Base-by-base conservation (phyloP, 2,888 invertebrate genomes). In the Lordiphosa andalusiaca region DNA sequence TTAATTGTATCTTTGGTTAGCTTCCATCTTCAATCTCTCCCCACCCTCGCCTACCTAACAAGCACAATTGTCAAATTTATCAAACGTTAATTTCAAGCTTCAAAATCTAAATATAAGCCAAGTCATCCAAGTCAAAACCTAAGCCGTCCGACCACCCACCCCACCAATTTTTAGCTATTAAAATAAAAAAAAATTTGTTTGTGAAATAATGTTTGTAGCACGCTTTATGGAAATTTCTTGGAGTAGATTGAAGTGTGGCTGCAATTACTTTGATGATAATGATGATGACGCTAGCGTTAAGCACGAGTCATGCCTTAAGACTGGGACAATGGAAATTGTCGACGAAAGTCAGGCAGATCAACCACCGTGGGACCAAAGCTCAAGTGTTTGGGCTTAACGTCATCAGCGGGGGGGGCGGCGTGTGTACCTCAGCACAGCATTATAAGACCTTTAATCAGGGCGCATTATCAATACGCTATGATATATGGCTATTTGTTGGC, bases 251-350 rank as follows among this genome's bases (percentile, higher is more conserved):
- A 48, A 52, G 67, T 67, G 56, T 53, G 67, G 21, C 74, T 69
- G 69, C 81, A 76, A 73, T 76, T 81, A 76, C 74, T 77, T 81
- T 81, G 67, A 76, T 73, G 71, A 55, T 54, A 58, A 75, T 66
- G 57, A 49, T 50, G 33, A 55, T 56, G 59, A 55, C 69, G 74
- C 68, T 66, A 72, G 55, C 44, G 67, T 48, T 52, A 57, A 66
- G 44, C 50, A 46, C 66, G 58, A 12, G 41, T 47, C 69, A 69
- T 56, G 52, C 54, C 54, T 59, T 19, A 62, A 49, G 25, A 9
- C 40, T 42, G 33, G 19, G 25, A 59, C 69, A 75, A 65, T 67
- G 62, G 62, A 53, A 65, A 54, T 25, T 25, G 25, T 25, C 25
- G 30, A 53, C 53, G 62, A 69, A 76, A 77, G 81, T 74, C 76